These are phyloP conservation scores for Baronia brevicornis DNA, from an alignment of 2,888 invertebrate genomes.

Conservation along the genomic window DNA sequence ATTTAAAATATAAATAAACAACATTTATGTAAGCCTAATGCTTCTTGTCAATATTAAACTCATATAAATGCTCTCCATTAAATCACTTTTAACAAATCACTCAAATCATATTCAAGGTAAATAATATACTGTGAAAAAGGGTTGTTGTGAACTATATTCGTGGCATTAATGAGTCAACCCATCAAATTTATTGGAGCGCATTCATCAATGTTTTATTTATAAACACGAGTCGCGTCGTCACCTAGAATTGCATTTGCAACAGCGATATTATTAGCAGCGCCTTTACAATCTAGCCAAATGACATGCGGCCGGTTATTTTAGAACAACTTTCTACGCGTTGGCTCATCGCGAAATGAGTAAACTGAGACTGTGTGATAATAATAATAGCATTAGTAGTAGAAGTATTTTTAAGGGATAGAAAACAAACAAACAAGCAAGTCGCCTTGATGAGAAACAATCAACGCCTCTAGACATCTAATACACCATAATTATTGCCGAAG, in stretches of 20 bases:
- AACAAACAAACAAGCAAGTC: too few species aligned
- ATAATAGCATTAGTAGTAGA: neutral
- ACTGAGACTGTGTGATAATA: neutral
- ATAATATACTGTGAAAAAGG: constrained; percentile 7
- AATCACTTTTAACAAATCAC: too few species aligned
- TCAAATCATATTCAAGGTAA: constrained; percentile 5
- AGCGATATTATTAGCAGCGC: constrained; percentile 25
- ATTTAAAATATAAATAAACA: too few species aligned
- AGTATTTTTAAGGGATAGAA: neutral
- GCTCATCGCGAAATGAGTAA: neutral
- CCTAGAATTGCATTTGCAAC: constrained; percentile 57
- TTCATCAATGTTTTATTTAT: constrained; percentile 19
- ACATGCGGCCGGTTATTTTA: constrained; percentile 19
- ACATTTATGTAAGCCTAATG: too few species aligned
- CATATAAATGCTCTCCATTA: too few species aligned
- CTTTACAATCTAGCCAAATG: constrained; percentile 20
- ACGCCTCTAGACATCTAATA: too few species aligned
- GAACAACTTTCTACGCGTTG: constrained; percentile 16
- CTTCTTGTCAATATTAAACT: too few species aligned
- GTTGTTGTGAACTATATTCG: constrained; percentile 4
- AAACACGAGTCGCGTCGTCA: constrained; percentile 38
- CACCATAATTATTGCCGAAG: too few species aligned
- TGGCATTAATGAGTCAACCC: constrained; percentile 30
- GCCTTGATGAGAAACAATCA: too few species aligned
- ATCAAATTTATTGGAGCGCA: constrained; percentile 15